Percentiles rank a stretch among this genome's conserved stretches.
Evolutionary conservation across 2,797 vertebrate species (phyloP).

Genomic region (Decapterus maruadsi): DNA sequence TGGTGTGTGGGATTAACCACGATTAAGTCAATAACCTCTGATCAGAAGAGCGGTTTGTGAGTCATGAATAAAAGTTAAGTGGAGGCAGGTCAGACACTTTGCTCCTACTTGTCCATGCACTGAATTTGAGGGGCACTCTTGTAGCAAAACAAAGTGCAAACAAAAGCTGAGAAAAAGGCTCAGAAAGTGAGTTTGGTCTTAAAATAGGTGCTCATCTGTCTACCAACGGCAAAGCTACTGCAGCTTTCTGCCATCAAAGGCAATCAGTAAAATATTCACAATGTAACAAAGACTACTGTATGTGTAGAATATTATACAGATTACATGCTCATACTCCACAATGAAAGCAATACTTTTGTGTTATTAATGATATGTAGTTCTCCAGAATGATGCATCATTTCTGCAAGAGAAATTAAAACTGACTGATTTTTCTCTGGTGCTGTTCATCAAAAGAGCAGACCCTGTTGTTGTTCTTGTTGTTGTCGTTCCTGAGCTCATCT

Average conservation of each 20-base stretch:
- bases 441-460: conserved; percentile 59
- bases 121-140: conserved; percentile 2
- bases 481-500: conserved; percentile 49
- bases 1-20: conserved; percentile 19
- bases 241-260: conserved; percentile 6
- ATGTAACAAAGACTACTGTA: conserved; percentile 30
- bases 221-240: conserved; percentile 1
- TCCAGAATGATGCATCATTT: conserved; percentile 17
- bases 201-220: conserved; percentile 17
- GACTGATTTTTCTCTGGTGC: conserved; percentile 41
- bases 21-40: conserved; percentile 3
- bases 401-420: conserved; percentile 48
- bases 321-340: conserved; percentile 39
- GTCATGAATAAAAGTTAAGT: conserved; percentile 31
- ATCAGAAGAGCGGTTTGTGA: conserved; percentile 37
- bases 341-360: conserved; percentile 35
- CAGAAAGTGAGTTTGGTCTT: conserved; percentile 5
- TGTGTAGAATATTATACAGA: conserved; percentile 20
- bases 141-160: conserved; percentile 10
- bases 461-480: conserved; percentile 16
- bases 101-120: conserved; percentile 5
- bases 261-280: conserved; percentile 18
- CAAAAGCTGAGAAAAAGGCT: background rate
- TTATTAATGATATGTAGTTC: conserved; percentile 37
- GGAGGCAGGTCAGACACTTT: conserved; percentile 24